phyloP scores from a whole-genome alignment of 2,797 vertebrate genomes.

The Octomys mimax region DNA sequence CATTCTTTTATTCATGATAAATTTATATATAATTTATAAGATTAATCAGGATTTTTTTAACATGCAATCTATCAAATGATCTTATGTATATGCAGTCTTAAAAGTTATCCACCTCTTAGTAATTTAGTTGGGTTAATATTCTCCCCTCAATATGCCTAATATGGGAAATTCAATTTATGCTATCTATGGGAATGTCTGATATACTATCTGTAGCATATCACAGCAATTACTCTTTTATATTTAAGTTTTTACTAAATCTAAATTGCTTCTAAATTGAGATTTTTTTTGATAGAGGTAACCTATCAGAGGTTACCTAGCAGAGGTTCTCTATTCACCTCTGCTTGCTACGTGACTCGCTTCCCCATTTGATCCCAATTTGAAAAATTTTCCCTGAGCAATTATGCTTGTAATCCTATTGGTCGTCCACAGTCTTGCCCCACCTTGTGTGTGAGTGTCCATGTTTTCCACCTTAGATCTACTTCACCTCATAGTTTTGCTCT shows the following conservation, averaged over 20 bases:
- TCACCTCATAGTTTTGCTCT: no score
- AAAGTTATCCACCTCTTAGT: neutral
- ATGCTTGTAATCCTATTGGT: no score
- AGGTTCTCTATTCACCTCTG: no score
- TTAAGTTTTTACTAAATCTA: neutral
- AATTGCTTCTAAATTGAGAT: neutral
- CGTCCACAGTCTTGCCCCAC: no score
- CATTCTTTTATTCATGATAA: neutral
- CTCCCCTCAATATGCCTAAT: neutral
- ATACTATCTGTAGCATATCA: neutral
- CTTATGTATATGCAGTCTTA: neutral
- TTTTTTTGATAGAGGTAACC: neutral
- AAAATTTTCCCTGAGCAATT: no score
- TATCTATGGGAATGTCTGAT: neutral
- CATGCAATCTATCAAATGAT: neutral
- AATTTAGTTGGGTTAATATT: neutral
- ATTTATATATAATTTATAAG: neutral
- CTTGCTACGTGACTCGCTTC: no score
- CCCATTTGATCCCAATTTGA: no score
- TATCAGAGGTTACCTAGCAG: no score
- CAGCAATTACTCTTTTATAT: neutral
- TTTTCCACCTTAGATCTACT: no score
- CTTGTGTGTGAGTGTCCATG: no score
- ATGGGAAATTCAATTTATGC: neutral
- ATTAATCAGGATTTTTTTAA: neutral